Base-by-base conservation (phyloP, 2,797 vertebrate genomes). In the Limnodromus scolopaceus region DNA sequence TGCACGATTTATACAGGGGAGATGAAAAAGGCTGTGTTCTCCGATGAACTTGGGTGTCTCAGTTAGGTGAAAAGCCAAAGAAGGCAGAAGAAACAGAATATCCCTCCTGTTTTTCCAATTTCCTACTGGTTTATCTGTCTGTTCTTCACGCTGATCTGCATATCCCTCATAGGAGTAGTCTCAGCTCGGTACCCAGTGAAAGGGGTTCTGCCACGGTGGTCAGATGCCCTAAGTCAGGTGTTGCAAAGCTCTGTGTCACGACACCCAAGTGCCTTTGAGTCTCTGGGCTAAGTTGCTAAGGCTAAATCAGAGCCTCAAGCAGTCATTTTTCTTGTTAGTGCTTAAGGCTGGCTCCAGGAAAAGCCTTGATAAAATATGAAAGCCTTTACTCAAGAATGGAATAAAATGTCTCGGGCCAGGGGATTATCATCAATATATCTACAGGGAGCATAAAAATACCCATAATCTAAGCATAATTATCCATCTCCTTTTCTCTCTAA, bases 341-440 rank as follows among this genome's bases (percentile, higher is more conserved):
- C 91, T 97, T 90, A 87, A 89, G 83, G 85, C 55, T 86, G 84
- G 65, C 79, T 87, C 43, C 55, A 70, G 78, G 71, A 89, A 95
- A 93, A 96, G 45, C 68, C 91, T 91, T 94, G 69, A 91, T 94
- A 92, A 96, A 92, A 93, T 91, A 90, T 63, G 48, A 93, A 96
- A 90, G 34, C 34, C 39, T 95, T 96, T 92, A 69, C 58, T 91
- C 48, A 91, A 76, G 69, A 90, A 92, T 49, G n/a, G 51, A 93
- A 95, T 83, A 70, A 83, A 93, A 81, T 53, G 41, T 65, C 72
- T 66, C 57, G 51, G 57, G 20, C 74, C 72, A 84, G 55, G 49
- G 55, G 61, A 91, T 89, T 95, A 71, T 79, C 69, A 81, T 66
- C 63, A 72, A 75, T 87, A 70, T 74, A 84, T 68, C 72, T 86